Evolutionary conservation across 92 coral and sea anemone genomes (phyloP).

Genomic region (Bergia puertoricense): DNA sequence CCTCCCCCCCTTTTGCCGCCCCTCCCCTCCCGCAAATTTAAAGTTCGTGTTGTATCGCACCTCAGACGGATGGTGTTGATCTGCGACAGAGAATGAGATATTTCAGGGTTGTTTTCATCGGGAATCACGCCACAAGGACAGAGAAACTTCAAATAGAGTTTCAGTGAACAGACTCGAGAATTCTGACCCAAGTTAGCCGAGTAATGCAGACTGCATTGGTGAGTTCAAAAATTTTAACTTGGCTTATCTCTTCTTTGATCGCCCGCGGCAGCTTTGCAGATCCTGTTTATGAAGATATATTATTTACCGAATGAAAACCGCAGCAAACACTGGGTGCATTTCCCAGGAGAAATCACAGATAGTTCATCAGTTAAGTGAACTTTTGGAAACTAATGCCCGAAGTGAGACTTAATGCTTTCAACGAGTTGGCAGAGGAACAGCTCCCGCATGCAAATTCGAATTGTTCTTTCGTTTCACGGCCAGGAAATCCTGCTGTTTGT

Average conservation of each 20-base stretch:
- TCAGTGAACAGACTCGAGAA: slow-evolving; percentile 12
- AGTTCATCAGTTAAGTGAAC: neutral
- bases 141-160: neutral
- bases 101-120: neutral
- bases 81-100: neutral
- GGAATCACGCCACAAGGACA: neutral
- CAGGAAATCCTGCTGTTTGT: slow-evolving; percentile 33
- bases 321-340: neutral
- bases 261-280: slow-evolving; percentile 4
- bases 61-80: slow-evolving; percentile 2
- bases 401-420: slow-evolving; percentile 11
- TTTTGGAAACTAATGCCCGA: neutral
- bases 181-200: neutral
- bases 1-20: neutral
- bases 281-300: slow-evolving; percentile 4
- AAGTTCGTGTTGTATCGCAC: neutral
- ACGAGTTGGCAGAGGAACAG: slow-evolving; percentile 3
- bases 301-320: slow-evolving; percentile 11
- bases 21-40: neutral
- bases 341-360: neutral
- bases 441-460: slow-evolving; percentile 7
- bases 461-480: neutral
- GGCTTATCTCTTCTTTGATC: neutral
- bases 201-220: neutral
- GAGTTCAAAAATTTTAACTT: slow-evolving; percentile 4